Evolutionary conservation across 2,797 vertebrate genomes (phyloP), one percentile per base, ranked within the genome.

Genomic region (Pelochelys cantorii): DNA sequence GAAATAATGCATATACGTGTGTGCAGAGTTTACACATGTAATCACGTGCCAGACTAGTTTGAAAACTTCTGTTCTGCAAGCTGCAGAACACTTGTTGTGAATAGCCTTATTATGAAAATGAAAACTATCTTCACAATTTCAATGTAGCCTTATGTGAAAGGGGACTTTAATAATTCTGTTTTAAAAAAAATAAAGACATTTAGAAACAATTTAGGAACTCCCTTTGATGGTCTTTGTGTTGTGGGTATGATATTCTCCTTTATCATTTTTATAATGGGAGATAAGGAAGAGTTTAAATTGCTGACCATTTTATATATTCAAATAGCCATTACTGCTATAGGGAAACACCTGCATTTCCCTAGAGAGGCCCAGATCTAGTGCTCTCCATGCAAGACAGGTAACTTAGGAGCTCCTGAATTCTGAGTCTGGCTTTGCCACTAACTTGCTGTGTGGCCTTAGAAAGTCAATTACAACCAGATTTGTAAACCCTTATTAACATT

Each of bases 151-250:
- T 55, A n/a, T 31, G n/a, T 84, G 1, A 78, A 87, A 90, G 56
- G 2, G 3, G 11, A 1, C 80, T 65, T 81, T 75, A 62, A 37
- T 79, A 22, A 25, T 37, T 2, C 23, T 83, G n/a, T 93, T 89
- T 62, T 79, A 90, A 34, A 83, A 53, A 90, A n/a, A 83, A 53
- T n/a, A 65, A 82, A 48, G n/a, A 25, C 18, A 2, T 0, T 48
- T 86, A 42, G 84, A 83, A 83, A 68, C 20, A 79, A 12, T 29
- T 94, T 81, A 80, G 53, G 15, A 11, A 14, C 27, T 88, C 85
- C 54, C 60, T 81, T 88, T 71, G 27, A 11, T 7, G 27, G 25
- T 42, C 59, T 42, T 23, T 34, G 23, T 0, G 0, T 60, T 92
- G 79, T 77, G 22, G 23, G 48, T 7, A 6, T 54, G 81, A 37